Evolutionary conservation across 2,113 vertebrate species (phyloP).

Genomic region (Drymodes brunneopygia): DNA sequence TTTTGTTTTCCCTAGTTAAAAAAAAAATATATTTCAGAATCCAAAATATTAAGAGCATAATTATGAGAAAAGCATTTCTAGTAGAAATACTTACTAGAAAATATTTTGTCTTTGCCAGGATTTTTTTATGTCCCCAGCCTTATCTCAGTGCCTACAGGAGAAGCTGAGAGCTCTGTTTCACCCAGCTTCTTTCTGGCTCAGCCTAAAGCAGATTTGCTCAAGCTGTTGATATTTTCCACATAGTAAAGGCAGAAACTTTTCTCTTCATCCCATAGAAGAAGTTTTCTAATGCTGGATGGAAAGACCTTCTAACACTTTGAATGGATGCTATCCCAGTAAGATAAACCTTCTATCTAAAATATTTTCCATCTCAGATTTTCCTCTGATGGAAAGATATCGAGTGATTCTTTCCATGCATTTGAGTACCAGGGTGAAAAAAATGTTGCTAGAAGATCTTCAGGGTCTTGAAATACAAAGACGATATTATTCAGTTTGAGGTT

Average conservation of each 20-base stretch:
- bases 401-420: neutral
- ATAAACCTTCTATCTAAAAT: slow-evolving; percentile 20
- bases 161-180: neutral
- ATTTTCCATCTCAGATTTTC: slow-evolving; percentile 26
- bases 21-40: neutral
- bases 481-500: neutral
- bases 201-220: neutral
- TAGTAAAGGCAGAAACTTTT: neutral
- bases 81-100: neutral
- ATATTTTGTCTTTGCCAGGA: neutral
- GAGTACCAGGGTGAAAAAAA: neutral
- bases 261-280: neutral
- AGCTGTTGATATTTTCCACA: slow-evolving; percentile 7
- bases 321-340: neutral
- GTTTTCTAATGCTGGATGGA: neutral
- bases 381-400: neutral
- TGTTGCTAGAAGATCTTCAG: neutral
- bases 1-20: neutral
- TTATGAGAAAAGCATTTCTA: neutral
- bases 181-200: neutral
- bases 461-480: neutral
- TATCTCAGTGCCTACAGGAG: neutral
- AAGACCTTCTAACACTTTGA: slow-evolving; percentile 10
- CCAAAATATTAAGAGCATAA: neutral
- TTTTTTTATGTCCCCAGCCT: neutral